Percentiles rank a stretch among this genome's conserved stretches.
Conservation (phyloP, 1,140 invertebrate genomes). For the Drosophila asahinai region DNA sequence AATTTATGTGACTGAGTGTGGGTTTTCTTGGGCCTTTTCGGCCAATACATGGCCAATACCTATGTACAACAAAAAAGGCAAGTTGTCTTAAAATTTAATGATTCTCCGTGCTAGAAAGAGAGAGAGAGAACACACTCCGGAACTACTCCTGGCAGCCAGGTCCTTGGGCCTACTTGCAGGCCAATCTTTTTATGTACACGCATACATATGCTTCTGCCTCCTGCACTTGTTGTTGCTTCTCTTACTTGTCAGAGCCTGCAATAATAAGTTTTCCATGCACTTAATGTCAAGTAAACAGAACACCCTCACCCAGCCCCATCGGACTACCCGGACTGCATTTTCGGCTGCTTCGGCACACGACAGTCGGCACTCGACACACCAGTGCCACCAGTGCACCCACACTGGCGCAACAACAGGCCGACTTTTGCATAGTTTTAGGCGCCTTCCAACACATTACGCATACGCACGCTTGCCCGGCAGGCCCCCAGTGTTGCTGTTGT, state of each 20-base stretch:
- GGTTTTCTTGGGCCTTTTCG: constrained; percentile 78
- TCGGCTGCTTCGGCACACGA: constrained; percentile 51
- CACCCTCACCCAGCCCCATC: constrained; percentile 7
- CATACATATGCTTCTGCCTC: constrained; percentile 1
- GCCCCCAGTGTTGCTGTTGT: constrained; percentile 29
- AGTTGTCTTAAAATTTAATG: constrained; percentile 81
- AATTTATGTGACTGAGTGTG: constrained; percentile 64
- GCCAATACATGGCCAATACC: constrained; percentile 60
- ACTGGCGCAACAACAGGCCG: constrained; percentile 5
- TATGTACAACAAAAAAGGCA: constrained; percentile 76
- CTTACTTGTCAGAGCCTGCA: constrained; percentile 76
- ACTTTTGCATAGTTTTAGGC: constrained; percentile 75
- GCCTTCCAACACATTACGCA: constrained; percentile 62
- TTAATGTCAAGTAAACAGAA: constrained; percentile 82
- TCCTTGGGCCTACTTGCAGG: constrained; percentile 50
- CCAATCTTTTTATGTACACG: constrained; percentile 51
- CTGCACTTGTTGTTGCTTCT: constrained; percentile 69
- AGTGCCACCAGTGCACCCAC: constrained; percentile 7
- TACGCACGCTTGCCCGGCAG: constrained; percentile 55
- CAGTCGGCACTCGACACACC: constrained; percentile 2
- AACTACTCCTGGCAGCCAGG: constrained; percentile 44
- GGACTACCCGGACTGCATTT: constrained; percentile 46
- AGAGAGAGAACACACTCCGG: constrained; percentile 24
- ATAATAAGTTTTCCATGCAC: constrained; percentile 82
- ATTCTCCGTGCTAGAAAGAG: constrained; percentile 56